phyloP scores from a whole-genome alignment of 2,888 invertebrate genomes.

The Lasioglossum malachurum region DNA sequence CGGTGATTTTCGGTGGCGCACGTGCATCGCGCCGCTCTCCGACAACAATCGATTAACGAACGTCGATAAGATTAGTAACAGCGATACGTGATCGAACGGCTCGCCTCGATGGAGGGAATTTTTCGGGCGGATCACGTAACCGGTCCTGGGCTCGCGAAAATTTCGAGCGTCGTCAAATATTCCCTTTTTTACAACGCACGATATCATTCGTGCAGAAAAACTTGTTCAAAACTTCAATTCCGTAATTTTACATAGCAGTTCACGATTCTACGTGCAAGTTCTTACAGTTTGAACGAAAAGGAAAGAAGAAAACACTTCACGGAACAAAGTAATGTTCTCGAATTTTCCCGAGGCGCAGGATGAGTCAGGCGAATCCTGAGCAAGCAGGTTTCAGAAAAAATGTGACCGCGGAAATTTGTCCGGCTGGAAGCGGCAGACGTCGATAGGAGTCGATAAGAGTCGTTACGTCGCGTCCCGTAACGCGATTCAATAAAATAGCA shows the following conservation, averaged over 20 bases:
- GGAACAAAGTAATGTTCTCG: background rate
- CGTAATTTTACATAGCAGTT: background rate
- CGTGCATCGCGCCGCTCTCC: slow-evolving; percentile 49
- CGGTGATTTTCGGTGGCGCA: slow-evolving; percentile 40
- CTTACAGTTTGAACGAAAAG: background rate
- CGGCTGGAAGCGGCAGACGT: background rate
- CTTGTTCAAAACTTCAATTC: background rate
- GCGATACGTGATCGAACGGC: slow-evolving; percentile 70
- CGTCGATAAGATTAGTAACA: slow-evolving; percentile 70
- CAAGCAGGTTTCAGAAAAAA: background rate
- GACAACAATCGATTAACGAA: slow-evolving; percentile 67
- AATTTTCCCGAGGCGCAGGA: background rate
- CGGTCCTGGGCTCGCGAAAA: background rate
- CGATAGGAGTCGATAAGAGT: slow-evolving; percentile 1
- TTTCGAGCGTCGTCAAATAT: background rate
- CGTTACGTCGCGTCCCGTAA: background rate
- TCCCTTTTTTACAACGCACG: background rate
- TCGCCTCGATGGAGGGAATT: slow-evolving; percentile 65
- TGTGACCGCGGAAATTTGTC: background rate
- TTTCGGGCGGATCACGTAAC: slow-evolving; percentile 45
- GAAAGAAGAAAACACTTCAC: background rate
- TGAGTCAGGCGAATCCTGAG: background rate
- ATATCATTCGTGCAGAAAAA: too few species aligned
- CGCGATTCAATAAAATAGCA: slow-evolving; percentile 17
- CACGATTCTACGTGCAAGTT: background rate